Base-by-base conservation (phyloP, 1,140 invertebrate genomes). In the Himalopsyche phryganea region DNA sequence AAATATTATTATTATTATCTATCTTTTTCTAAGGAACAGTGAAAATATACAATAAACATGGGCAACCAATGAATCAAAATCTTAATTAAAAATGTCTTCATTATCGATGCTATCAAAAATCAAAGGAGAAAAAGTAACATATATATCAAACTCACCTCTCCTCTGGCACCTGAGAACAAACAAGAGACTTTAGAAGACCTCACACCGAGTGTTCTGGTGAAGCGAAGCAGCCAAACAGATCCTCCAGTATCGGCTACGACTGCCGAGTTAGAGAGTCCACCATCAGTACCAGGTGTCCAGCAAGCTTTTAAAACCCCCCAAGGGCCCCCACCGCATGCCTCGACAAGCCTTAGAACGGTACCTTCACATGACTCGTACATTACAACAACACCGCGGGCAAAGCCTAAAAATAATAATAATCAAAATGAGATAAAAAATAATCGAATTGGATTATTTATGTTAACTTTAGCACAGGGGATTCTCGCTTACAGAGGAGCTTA, bases 141-240 rank as follows among this genome's bases (percentile, higher is more conserved):
- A n/a, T 40, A 53, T 23, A 41, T 50, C 28, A 18, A 42, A 46
- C 50, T 19, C 40, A 94, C 96, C 81, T 98, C 96, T 1, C 96
- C 96, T 47, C 93, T 84, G 48, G 94, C 95, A 36, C 93, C 92
- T 48, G 92, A 95, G 73, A 96, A 96, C 13, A 96, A 73, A 73
- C 92, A 96, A 61, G 89, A 89, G 0, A 91, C 91, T 60, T 91
- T 88, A 70, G 90, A 93, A 7, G 88, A 88, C 49, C 94, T 79
- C 3, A 96, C 88, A 2, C 94, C 94, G 67, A 98, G 83, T 6
- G 91, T 86, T 52, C 94, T 80, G 63, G 91, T 94, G 67, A 98
- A 95, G 67, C 85, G 90, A 10, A 98, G 79, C 66, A 98, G 89
- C 83, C 96, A 98, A 2, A 98, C 95, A n/a, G 93, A 97, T 1